A percentile compares a stretch with the other conserved stretches of the same genome.
These are phyloP conservation scores for Peribatodes rhomboidaria DNA, from an alignment of 2,888 invertebrate genomes.

Conservation along the genomic window DNA sequence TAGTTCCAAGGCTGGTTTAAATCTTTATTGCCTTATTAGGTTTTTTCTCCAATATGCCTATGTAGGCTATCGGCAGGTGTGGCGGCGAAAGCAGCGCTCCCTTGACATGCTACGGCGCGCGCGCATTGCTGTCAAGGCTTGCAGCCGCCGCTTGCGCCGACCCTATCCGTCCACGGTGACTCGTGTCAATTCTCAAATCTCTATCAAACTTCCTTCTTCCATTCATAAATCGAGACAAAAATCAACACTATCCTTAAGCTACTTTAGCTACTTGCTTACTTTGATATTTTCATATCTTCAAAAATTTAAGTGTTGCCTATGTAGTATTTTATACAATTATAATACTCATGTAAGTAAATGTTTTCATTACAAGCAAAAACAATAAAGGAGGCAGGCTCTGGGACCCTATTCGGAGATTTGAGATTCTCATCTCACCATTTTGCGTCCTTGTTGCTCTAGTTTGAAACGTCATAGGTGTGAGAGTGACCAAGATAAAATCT, in stretches of 20 bases:
- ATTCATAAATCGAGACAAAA: neutral
- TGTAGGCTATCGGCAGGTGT: constrained; percentile 70
- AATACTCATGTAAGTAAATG: neutral
- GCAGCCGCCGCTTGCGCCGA: constrained; percentile 64
- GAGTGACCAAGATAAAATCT: too few species aligned
- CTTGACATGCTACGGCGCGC: constrained; percentile 85
- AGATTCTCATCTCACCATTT: too few species aligned
- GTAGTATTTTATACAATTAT: too few species aligned
- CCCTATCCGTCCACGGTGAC: constrained; percentile 37
- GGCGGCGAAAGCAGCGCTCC: constrained; percentile 85
- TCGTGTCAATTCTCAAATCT: constrained; percentile 1
- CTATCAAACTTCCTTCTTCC: neutral
- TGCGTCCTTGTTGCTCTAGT: too few species aligned
- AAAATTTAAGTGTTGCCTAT: too few species aligned
- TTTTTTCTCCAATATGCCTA: constrained; percentile 56
- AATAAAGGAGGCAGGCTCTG: constrained; percentile 1
- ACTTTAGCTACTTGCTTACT: too few species aligned
- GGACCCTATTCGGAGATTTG: too few species aligned
- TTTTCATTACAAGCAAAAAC: constrained; percentile 9
- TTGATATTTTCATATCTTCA: neutral
- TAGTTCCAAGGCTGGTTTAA: constrained; percentile 30
- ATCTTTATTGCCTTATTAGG: constrained; percentile 54
- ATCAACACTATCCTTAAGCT: neutral
- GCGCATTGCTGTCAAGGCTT: constrained; percentile 85
- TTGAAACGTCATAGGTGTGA: too few species aligned